Percentiles rank a stretch among this genome's conserved stretches.
Conservation (phyloP, 2,113 vertebrate species). For the Eulacestoma nigropectus region DNA sequence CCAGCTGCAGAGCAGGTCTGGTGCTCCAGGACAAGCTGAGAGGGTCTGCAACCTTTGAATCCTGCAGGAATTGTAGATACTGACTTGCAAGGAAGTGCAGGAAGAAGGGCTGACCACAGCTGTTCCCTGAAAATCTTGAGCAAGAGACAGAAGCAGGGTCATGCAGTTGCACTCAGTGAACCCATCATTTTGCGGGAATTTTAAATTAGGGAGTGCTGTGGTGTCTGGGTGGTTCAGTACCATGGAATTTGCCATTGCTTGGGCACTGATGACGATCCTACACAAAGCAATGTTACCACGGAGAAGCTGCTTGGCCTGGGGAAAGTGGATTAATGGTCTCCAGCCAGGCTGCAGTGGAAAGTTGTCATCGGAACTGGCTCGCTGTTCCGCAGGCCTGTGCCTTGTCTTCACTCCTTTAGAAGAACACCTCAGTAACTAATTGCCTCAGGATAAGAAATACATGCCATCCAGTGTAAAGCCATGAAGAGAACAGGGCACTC, state of each 20-base stretch:
- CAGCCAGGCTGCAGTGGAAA: constrained; percentile 38
- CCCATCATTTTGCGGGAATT: neutral
- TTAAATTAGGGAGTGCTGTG: neutral
- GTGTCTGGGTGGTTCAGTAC: neutral
- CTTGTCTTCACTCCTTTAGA: neutral
- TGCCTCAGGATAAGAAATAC: neutral
- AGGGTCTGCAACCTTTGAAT: neutral
- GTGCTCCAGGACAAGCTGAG: neutral
- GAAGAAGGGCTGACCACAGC: neutral
- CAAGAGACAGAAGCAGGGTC: neutral
- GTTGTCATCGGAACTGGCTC: constrained; percentile 45
- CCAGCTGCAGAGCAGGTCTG: neutral
- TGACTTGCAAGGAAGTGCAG: neutral
- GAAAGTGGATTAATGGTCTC: neutral
- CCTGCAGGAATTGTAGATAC: neutral
- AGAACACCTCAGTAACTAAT: constrained; percentile 2
- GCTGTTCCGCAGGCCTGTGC: neutral
- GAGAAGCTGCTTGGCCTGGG: neutral
- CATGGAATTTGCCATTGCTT: neutral
- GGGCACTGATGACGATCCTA: neutral
- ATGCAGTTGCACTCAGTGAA: rapidly evolving
- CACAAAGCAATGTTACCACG: neutral
- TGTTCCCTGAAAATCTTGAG: neutral
- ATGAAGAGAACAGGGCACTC: neutral
- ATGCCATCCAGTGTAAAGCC: neutral